Evolutionary conservation across 53 echinoderm and acorn worm species (phyloP).

Genomic region (Echinometra lucunter): DNA sequence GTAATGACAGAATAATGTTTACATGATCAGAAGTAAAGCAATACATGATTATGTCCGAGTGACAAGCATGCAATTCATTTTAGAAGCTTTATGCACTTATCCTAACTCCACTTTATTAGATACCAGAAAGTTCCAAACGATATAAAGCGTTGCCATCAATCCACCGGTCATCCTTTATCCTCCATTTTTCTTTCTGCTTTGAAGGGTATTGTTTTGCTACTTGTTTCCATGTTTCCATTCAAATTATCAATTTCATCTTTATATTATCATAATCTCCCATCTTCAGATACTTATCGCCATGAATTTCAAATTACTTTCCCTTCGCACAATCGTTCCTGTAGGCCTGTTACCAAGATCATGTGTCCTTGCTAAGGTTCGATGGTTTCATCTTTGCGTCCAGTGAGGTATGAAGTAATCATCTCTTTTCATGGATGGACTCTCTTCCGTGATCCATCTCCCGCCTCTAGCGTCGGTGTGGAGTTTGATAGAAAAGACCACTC

Average conservation of each 20-base stretch:
- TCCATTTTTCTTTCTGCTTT: too few species aligned
- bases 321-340: neutral
- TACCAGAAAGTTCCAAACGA: too few species aligned
- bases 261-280: neutral
- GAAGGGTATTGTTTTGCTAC: too few species aligned
- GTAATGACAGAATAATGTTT: too few species aligned
- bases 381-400: neutral
- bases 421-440: neutral
- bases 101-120: too few species aligned
- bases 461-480: neutral
- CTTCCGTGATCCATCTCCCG: neutral
- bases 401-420: conserved; percentile 1
- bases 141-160: too few species aligned
- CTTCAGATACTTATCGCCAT: neutral
- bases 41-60: too few species aligned
- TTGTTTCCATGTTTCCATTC: neutral
- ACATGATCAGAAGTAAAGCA: too few species aligned
- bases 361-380: neutral
- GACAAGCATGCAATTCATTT: too few species aligned
- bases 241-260: neutral
- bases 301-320: neutral
- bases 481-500: neutral
- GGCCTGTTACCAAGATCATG: neutral
- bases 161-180: too few species aligned
- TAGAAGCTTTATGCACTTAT: too few species aligned